Conservation (phyloP, 2,113 vertebrate genomes). For the Prolemur simus region DNA sequence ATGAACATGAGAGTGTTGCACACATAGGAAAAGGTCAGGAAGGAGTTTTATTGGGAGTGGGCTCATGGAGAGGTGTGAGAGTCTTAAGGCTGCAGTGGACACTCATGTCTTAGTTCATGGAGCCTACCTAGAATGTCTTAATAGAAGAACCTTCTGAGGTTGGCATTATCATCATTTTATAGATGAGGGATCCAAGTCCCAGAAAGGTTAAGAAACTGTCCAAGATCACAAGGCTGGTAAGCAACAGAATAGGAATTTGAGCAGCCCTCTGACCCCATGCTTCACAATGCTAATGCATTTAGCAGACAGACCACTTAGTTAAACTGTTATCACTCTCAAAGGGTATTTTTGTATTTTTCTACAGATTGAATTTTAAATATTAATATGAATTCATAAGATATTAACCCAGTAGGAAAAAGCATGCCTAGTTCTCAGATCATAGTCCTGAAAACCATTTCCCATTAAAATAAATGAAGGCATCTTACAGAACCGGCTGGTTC, state of each 20-base stretch:
- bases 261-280: not conserved
- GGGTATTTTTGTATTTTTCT: not conserved
- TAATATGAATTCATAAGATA: not conserved
- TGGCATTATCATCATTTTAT: too few relatives aligned
- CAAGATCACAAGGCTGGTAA: not conserved
- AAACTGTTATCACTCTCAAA: not conserved
- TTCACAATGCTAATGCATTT: not conserved
- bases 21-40: too few relatives aligned
- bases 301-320: not conserved
- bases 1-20: too few relatives aligned
- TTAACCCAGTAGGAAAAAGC: not conserved
- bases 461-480: not conserved
- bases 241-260: not conserved
- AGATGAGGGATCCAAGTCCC: too few relatives aligned
- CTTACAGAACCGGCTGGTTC: not conserved
- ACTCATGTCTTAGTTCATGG: too few relatives aligned
- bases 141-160: too few relatives aligned
- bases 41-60: too few relatives aligned
- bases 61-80: too few relatives aligned
- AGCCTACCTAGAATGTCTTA: too few relatives aligned
- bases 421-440: not conserved
- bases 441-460: not conserved
- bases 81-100: too few relatives aligned
- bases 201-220: too few relatives aligned
- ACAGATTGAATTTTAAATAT: not conserved